Base-by-base conservation (phyloP, 2,888 invertebrate species). In the Cyclophora punctaria region DNA sequence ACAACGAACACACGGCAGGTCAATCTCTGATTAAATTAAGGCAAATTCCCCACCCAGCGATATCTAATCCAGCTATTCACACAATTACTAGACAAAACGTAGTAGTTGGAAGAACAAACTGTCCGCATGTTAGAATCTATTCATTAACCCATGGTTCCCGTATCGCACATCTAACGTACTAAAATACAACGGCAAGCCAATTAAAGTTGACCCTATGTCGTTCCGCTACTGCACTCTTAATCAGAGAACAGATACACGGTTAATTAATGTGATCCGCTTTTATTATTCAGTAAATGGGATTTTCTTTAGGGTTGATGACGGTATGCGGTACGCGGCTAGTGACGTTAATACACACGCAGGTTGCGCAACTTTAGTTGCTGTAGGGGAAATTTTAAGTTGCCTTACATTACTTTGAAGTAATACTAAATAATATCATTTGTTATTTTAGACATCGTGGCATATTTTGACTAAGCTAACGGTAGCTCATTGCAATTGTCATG, bases 131-230 rank as follows among this genome's bases (percentile, higher is more conserved):
- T 69, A 69, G 73, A 67, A 67, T 74, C 79, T 80, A 84, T 84
- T 84, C 83, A 85, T 85, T 85, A 83, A 82, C 64, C 62, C 63
- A 49, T 47, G 48, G 47, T 64, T 62, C 60, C 64, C 69, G 78
- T 84, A 85, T 86, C 86, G 79, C 78, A 72, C 79, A 86, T 86
- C 84, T 84, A 78, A 83, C 78, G 78, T 77, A 80, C 84, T 84
- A 78, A 83, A 78, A 79, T 77, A 80, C 80, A 78, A 68, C 73
- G 63, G 67, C 59, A 68, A 76, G 77, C 83, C 84, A 84, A 84
- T 83, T 84, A 84, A 83, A 83, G 80, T 81, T 83, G 83, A 84
- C 83, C 84, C 76, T 66, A 69, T 72, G 69, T 55, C 74, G 80
- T 79, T 80, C 73, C 79, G 78, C 78, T 76, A 75, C 75, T 83